Evolutionary conservation across 2,113 vertebrate species (phyloP).

Genomic region (Poeciliopsis prolifica): DNA sequence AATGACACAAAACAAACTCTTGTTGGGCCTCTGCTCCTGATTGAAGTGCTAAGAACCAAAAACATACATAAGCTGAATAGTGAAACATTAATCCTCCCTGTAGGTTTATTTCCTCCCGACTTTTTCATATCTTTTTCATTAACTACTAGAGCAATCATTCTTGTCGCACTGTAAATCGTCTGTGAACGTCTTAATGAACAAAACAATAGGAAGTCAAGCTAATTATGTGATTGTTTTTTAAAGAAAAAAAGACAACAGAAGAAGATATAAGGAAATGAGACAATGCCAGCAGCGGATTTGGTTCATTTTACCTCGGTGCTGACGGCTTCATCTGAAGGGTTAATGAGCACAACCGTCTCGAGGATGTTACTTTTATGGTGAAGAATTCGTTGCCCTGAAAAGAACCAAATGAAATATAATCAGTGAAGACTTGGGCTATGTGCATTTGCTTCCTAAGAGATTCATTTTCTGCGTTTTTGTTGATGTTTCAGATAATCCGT

Average conservation of each 20-base stretch:
- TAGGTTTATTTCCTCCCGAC: neutral
- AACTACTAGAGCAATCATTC: constrained; percentile 16
- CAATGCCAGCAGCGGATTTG: neutral
- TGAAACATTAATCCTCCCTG: neutral
- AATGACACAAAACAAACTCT: constrained; percentile 23
- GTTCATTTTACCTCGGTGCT: constrained; percentile 86
- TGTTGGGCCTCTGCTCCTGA: constrained; percentile 3
- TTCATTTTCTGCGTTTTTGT: neutral
- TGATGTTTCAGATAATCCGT: neutral
- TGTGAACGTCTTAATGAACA: constrained; percentile 5
- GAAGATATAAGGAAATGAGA: neutral
- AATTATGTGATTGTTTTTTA: neutral
- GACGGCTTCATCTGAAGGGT: constrained; percentile 96
- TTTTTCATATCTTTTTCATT: neutral
- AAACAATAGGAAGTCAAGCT: neutral
- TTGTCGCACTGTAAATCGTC: constrained; percentile 7
- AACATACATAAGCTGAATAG: neutral
- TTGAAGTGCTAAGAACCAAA: neutral
- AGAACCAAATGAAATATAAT: constrained; percentile 24
- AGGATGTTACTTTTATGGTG: constrained; percentile 94
- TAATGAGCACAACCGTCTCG: constrained; percentile 97
- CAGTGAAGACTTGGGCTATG: neutral
- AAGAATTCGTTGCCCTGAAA: constrained; percentile 95
- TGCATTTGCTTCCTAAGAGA: neutral
- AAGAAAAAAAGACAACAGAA: constrained; percentile 1